Conservation (phyloP, 2,797 vertebrate genomes). For the Jordanella pulchra region DNA sequence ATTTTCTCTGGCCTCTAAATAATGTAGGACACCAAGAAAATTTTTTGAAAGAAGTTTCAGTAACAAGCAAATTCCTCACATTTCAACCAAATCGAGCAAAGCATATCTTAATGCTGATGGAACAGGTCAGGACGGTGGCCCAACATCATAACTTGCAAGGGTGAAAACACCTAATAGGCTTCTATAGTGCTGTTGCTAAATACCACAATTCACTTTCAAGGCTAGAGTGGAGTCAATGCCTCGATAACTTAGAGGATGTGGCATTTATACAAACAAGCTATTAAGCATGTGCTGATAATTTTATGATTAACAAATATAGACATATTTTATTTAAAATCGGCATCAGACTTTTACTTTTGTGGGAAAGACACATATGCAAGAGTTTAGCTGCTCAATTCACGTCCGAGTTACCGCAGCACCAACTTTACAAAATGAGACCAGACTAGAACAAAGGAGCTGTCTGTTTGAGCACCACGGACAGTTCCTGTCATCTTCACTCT, state of each 20-base stretch:
- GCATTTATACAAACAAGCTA: background rate
- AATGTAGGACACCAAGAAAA: background rate
- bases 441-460: constrained; percentile 59
- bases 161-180: background rate
- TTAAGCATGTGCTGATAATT: background rate
- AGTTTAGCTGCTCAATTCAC: constrained; percentile 2
- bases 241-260: background rate
- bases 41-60: background rate
- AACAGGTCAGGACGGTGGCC: background rate
- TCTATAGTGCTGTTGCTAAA: background rate
- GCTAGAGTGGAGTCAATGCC: background rate
- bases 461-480: constrained; percentile 73
- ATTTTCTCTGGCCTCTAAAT: no score
- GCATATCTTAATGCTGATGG: background rate
- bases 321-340: background rate
- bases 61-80: background rate
- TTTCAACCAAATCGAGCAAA: background rate
- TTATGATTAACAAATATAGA: background rate
- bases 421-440: constrained; percentile 27
- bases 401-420: constrained; percentile 24
- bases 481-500: constrained; percentile 56
- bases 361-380: background rate
- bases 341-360: background rate
- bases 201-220: background rate
- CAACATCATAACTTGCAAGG: background rate